These are phyloP conservation scores for Otolemur crassicaudatus DNA, from an alignment of 2,797 vertebrate genomes.

Conservation along the genomic window DNA sequence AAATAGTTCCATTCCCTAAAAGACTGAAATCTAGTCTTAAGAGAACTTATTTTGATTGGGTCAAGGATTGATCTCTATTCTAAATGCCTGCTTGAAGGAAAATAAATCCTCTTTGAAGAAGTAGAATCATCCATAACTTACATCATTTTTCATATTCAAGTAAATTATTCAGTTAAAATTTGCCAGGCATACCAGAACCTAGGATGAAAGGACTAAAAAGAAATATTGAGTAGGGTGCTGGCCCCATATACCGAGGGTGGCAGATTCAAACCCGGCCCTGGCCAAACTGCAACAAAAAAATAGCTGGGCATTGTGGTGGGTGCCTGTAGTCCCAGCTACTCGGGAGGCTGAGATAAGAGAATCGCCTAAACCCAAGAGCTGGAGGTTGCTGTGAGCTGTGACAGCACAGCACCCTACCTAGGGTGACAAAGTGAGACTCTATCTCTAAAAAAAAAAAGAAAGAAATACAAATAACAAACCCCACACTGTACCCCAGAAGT, in stretches of 20 bases:
- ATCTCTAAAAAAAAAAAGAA: too few relatives aligned
- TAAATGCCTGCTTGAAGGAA: background rate
- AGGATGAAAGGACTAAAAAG: background rate
- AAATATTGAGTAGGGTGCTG: background rate
- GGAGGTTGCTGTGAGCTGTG: too few relatives aligned
- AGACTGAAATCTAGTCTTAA: background rate
- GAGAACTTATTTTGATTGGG: background rate
- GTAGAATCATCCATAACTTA: background rate
- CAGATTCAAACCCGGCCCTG: too few relatives aligned
- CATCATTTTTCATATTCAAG: background rate
- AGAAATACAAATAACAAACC: background rate
- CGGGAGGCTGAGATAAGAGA: too few relatives aligned
- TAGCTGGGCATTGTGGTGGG: too few relatives aligned
- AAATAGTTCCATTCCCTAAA: background rate
- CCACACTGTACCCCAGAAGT: too few relatives aligned
- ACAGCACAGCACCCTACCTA: too few relatives aligned
- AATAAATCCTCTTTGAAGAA: conserved; percentile 24
- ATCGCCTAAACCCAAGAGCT: too few relatives aligned
- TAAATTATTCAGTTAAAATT: conserved; percentile 42
- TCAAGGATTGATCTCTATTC: background rate
- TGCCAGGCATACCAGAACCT: background rate
- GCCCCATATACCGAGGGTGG: too few relatives aligned
- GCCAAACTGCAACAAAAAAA: too few relatives aligned
- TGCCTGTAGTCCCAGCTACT: too few relatives aligned
- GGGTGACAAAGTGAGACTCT: too few relatives aligned